Percentiles rank a stretch among this genome's conserved stretches.
phyloP scores from a whole-genome alignment of 2,113 vertebrate genomes.

The Brevimyrus niger region DNA sequence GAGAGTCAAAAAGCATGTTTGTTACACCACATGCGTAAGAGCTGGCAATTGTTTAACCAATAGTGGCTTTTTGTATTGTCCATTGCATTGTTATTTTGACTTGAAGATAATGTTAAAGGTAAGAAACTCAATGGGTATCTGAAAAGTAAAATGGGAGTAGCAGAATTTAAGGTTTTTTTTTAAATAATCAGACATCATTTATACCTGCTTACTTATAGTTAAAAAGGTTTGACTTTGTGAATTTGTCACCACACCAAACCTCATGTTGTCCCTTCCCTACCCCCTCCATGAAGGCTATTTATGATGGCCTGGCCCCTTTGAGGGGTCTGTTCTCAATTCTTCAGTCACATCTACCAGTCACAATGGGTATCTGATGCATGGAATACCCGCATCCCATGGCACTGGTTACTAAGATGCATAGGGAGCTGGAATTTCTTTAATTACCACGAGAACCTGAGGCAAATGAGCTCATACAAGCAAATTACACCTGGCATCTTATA shows the following conservation, averaged over 20 bases:
- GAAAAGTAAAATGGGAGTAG: neutral
- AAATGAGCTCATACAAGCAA: slow-evolving; percentile 37
- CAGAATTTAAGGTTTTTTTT: neutral
- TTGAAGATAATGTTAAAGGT: neutral
- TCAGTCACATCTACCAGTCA: slow-evolving; percentile 28
- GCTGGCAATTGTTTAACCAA: too few relatives aligned
- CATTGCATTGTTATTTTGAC: neutral
- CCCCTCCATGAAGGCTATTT: slow-evolving; percentile 16
- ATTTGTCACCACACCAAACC: slow-evolving; percentile 40
- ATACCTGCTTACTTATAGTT: slow-evolving; percentile 14
- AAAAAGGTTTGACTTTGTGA: slow-evolving; percentile 43
- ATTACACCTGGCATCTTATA: slow-evolving; percentile 30
- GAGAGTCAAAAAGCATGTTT: too few relatives aligned
- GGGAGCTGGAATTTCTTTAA: slow-evolving; percentile 38
- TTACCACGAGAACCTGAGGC: slow-evolving; percentile 40
- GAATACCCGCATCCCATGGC: slow-evolving; percentile 22
- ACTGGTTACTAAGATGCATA: slow-evolving; percentile 21
- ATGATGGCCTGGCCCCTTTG: neutral
- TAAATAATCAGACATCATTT: neutral
- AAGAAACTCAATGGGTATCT: neutral
- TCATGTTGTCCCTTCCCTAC: slow-evolving; percentile 21
- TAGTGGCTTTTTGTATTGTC: neutral
- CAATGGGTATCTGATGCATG: slow-evolving; percentile 9
- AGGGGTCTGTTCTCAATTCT: slow-evolving; percentile 32
- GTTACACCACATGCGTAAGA: too few relatives aligned